Percentiles rank a stretch among this genome's conserved stretches.
These are phyloP conservation scores for Eudorcas thomsonii DNA, from an alignment of 2,113 vertebrate species.

Conservation along the genomic window DNA sequence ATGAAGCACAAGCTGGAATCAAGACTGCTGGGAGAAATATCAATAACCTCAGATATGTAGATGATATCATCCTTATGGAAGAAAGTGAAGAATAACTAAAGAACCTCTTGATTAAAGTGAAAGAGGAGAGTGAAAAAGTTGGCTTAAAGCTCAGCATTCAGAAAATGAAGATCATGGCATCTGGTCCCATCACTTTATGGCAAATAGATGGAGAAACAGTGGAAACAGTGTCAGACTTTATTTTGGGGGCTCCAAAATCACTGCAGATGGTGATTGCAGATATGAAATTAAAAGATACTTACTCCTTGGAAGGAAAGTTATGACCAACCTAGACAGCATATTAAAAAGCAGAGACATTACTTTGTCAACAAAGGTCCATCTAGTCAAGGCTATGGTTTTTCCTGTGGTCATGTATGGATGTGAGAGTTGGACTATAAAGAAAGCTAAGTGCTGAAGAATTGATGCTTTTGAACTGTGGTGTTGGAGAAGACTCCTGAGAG, in stretches of 20 bases:
- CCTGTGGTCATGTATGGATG: background rate
- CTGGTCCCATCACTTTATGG: background rate
- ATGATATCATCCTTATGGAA: background rate
- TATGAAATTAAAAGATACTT: background rate
- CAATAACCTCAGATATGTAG: background rate
- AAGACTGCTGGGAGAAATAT: background rate
- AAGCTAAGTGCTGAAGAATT: rapidly evolving
- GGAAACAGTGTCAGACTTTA: background rate
- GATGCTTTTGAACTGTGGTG: background rate
- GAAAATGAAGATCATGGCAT: background rate
- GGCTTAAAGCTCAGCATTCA: background rate
- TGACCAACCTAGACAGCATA: background rate
- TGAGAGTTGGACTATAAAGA: background rate
- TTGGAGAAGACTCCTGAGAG: background rate
- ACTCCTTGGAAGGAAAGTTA: background rate
- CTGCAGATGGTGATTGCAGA: background rate
- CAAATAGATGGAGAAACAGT: background rate
- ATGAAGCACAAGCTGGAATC: background rate
- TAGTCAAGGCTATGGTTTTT: background rate
- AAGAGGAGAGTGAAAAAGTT: background rate
- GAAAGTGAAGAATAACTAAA: background rate
- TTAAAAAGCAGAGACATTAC: background rate
- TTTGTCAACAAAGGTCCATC: background rate
- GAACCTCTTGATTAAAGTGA: background rate
- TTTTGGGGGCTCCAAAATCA: background rate